Conservation (phyloP, 2,113 vertebrate genomes). For the Chloropsis hardwickii region DNA sequence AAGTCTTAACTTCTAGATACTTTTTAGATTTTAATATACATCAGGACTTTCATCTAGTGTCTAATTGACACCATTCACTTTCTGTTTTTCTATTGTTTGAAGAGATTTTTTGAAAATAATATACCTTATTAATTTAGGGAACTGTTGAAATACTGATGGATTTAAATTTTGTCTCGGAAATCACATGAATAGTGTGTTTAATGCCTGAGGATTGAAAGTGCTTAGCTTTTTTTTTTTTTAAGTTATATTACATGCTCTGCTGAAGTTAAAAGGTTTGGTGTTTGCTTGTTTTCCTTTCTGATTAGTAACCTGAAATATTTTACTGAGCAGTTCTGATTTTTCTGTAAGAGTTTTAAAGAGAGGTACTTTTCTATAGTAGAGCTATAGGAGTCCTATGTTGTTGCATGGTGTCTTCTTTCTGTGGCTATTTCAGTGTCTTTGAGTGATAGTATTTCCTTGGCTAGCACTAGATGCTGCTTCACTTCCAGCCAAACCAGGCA, state of each 20-base stretch:
- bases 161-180: slow-evolving; percentile 5
- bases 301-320: not conserved
- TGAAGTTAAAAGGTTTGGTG: not conserved
- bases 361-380: not conserved
- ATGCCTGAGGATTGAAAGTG: not conserved
- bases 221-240: not conserved
- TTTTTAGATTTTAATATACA: not conserved
- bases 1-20: slow-evolving; percentile 2
- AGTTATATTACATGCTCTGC: not conserved
- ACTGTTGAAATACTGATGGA: not conserved
- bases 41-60: not conserved
- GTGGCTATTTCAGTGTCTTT: not conserved
- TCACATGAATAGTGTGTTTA: not conserved
- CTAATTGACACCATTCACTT: not conserved
- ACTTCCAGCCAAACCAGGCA: not conserved
- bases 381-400: not conserved
- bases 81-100: slow-evolving; percentile 3
- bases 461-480: not conserved
- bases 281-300: not conserved
- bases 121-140: not conserved
- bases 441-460: not conserved
- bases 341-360: not conserved
- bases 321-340: not conserved
- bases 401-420: not conserved
- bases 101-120: not conserved